Conservation (phyloP, 2,113 vertebrate genomes). For the Acanthisitta chloris region DNA sequence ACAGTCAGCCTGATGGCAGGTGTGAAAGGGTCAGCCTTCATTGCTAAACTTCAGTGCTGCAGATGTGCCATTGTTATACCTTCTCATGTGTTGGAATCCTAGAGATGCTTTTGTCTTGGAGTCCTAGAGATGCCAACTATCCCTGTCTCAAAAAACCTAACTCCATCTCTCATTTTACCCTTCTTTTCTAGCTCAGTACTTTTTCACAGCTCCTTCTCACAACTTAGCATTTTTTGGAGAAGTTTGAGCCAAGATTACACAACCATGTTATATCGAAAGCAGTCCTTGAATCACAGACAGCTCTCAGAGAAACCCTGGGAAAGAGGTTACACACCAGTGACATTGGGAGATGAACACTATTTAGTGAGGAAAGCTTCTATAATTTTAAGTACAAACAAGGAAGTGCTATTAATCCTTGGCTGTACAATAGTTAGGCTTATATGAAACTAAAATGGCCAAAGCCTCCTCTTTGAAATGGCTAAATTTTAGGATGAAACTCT, state of each 20-base stretch:
- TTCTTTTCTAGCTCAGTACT: background rate
- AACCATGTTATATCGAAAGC: background rate
- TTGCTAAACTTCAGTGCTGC: background rate
- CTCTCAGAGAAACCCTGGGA: background rate
- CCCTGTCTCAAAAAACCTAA: background rate
- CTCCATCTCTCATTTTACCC: background rate
- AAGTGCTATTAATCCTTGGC: background rate
- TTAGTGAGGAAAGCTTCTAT: background rate
- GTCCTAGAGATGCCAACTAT: background rate
- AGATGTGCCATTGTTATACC: background rate
- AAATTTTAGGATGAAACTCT: background rate
- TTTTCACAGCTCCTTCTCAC: constrained; percentile 24
- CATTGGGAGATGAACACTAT: background rate
- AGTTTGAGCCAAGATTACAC: background rate
- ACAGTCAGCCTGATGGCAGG: background rate
- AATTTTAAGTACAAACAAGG: background rate
- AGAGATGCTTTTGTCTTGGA: background rate
- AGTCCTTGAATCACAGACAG: background rate
- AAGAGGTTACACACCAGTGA: background rate
- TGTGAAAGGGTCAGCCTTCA: background rate
- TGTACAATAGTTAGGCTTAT: background rate
- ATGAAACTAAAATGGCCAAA: background rate
- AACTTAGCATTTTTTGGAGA: background rate
- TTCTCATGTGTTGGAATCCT: background rate
- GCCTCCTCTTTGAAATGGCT: background rate